Evolutionary conservation across 2,888 invertebrate species (phyloP).

Genomic region (Incurvaria masculella): DNA sequence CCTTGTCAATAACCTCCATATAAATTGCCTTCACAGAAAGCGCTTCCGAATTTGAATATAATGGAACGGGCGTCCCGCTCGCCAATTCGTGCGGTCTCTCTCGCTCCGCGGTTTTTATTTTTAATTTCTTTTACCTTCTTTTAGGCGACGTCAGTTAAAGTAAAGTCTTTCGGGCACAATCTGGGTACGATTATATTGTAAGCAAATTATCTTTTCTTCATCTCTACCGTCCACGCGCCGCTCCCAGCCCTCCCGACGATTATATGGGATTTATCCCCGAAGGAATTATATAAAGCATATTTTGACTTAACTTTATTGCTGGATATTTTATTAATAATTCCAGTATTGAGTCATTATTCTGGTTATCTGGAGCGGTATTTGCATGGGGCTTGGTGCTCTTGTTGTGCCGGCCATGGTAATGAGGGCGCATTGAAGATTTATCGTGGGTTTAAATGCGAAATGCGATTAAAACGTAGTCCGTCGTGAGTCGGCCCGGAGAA

Average conservation of each 20-base stretch:
- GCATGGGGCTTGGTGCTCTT: neutral
- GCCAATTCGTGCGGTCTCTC: neutral
- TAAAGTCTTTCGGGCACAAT: constrained; percentile 26
- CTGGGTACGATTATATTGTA: constrained; percentile 55
- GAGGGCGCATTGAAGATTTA: neutral
- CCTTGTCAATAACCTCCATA: constrained; percentile 53
- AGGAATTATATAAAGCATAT: neutral
- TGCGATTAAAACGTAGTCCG: neutral
- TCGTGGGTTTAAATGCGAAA: neutral
- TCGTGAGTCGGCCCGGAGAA: neutral
- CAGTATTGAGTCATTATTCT: neutral
- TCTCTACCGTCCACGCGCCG: neutral
- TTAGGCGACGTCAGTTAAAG: neutral
- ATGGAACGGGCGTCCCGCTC: constrained; percentile 24
- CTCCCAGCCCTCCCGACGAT: neutral
- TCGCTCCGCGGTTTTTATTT: neutral
- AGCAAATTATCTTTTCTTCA: constrained; percentile 45
- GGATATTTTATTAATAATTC: neutral
- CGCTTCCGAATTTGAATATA: constrained; percentile 50
- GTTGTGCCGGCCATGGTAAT: neutral
- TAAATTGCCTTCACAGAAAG: constrained; percentile 46
- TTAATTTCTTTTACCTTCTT: neutral
- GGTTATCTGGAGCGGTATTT: neutral
- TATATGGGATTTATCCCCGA: neutral
- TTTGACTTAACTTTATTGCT: neutral